Conservation (phyloP, 1,140 invertebrate species). For the Drosophila tristis region DNA sequence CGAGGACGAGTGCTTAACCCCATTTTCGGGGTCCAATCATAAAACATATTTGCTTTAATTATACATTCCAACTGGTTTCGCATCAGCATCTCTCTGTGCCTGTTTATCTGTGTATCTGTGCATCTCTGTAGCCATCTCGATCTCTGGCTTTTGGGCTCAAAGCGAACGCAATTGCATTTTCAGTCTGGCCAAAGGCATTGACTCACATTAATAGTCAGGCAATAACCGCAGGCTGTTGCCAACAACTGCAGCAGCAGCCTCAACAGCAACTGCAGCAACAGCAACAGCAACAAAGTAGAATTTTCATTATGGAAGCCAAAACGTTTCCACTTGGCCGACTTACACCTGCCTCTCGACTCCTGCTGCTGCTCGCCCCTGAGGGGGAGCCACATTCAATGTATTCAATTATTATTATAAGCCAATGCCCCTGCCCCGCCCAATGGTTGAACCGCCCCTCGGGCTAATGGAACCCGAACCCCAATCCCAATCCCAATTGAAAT, state of each 20-base stretch:
- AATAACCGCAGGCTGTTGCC: conserved; percentile 38
- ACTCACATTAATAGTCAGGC: conserved; percentile 34
- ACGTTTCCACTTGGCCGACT: conserved; percentile 58
- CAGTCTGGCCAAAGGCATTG: conserved; percentile 1
- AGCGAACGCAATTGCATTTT: conserved; percentile 40
- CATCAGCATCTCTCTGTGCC: neutral
- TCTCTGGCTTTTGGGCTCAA: neutral
- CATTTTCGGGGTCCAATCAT: conserved; percentile 30
- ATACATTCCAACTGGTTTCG: neutral
- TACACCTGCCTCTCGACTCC: conserved; percentile 47
- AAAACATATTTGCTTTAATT: conserved; percentile 30
- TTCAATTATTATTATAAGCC: conserved; percentile 82
- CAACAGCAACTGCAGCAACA: neutral
- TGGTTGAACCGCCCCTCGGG: conserved; percentile 10
- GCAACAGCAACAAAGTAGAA: conserved; percentile 34
- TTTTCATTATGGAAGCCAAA: conserved; percentile 47
- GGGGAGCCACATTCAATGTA: conserved; percentile 40
- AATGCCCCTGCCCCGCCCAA: conserved; percentile 25
- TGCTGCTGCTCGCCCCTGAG: conserved; percentile 18
- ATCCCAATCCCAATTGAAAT: conserved; percentile 52
- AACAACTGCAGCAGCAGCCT: conserved; percentile 4
- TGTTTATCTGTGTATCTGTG: neutral
- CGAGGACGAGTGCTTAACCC: conserved; percentile 30
- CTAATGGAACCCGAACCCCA: conserved; percentile 10
- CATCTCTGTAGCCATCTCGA: too few relatives aligned